Percentiles rank a stretch among this genome's conserved stretches.
These are phyloP conservation scores for Muntiacus muntjak DNA, from an alignment of 2,113 vertebrate species.

Conservation along the genomic window DNA sequence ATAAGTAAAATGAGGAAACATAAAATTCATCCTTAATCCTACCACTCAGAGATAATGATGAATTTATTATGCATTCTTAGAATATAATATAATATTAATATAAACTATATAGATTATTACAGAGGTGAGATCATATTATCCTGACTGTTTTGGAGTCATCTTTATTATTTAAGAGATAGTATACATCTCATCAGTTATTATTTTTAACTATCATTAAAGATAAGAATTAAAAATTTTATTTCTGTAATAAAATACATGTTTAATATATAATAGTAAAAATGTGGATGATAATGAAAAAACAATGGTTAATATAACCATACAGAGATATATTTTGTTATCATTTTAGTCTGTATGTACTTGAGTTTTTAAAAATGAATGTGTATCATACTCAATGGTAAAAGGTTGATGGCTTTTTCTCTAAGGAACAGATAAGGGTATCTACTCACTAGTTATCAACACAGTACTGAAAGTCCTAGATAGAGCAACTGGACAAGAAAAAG, in stretches of 20 bases:
- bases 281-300: background rate
- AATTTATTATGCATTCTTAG: slow-evolving; percentile 11
- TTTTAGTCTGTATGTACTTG: background rate
- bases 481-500: background rate
- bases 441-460: background rate
- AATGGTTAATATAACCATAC: background rate
- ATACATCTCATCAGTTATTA: background rate
- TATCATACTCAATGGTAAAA: background rate
- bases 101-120: background rate
- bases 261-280: background rate
- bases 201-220: background rate
- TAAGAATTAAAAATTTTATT: background rate
- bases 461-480: background rate
- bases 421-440: background rate
- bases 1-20: background rate
- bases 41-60: background rate
- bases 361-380: background rate
- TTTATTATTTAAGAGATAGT: background rate
- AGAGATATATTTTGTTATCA: background rate
- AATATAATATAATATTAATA: background rate
- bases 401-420: background rate
- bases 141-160: background rate
- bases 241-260: background rate
- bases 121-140: background rate
- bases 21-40: slow-evolving; percentile 19